Base-by-base conservation (phyloP, 1,140 invertebrate species). In the Halesus radiatus region DNA sequence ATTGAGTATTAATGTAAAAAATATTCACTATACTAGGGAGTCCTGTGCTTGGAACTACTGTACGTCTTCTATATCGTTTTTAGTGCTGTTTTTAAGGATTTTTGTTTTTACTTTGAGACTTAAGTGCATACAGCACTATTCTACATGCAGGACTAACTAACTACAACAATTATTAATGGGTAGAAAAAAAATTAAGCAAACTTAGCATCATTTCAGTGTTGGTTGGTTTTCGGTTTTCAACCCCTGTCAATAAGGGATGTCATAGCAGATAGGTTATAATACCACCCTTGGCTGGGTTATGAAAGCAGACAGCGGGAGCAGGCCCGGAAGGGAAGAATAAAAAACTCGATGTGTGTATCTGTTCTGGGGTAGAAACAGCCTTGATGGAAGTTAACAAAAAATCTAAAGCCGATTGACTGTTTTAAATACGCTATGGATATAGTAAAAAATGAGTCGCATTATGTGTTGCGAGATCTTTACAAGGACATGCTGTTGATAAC, bases 291-390 rank as follows among this genome's bases (percentile, higher is more conserved):
- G 54, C 54, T 75, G 26, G 1, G 18, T 29, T 75, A 26, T 16
- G 16, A 26, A 52, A 73, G 26, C 37, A 45, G 37, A 13, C 32
- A 29, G 53, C 72, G 37, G 53, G 18, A 75, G 26, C 26, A 22
- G 20, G 13, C 72, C 72, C 72, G 72, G 72, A 75, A 75, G 72
- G 72, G 54, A 53, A 45, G 70, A 60, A 75, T 45, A 75, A 75
- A 75, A 75, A 20, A 75, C 26, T 22, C 56, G 26, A 58, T 58
- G 72, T 74, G 72, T 60, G 72, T 45, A 58, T 56, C 18, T 73
- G 20, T 7, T 20, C 5, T 29, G 26, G 32, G 72, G 16, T 20
- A 29, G 32, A 75, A 56, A 75, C n/a, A 72, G 52, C 68, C 1
- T 20, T n/a, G 3, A 6, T 29, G 26, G 26, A 18, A 60, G 20